Evolutionary conservation across 2,888 invertebrate genomes (phyloP), one percentile per base, ranked within the genome.

Genomic region (Cerceris ruficornis): DNA sequence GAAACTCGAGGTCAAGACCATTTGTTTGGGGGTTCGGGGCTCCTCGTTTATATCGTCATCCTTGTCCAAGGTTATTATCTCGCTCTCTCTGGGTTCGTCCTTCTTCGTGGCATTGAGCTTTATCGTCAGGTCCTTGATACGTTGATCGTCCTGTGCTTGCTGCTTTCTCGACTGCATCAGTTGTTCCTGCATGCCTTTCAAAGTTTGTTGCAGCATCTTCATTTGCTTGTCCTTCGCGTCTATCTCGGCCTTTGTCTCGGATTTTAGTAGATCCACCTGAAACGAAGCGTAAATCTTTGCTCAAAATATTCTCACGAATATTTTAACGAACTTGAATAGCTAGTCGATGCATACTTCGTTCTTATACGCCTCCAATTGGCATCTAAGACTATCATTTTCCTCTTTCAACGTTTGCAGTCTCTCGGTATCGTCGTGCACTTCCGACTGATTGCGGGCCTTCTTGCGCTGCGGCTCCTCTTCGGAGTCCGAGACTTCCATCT

Each of bases 361-460:
- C 92, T 98, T 98, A 90, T 97, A 98, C 0, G 98, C 98, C 92
- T 98, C 98, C 88, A 98, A 92, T 93, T 98, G 97, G 92, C 98
- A 98, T 77, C 96, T 95, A 43, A 98, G 93, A 84, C 96, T 96
- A 88, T 98, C 98, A 90, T 98, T 98, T 91, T 98, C 98, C 78
- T 97, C 96, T 95, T 96, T 93, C 7, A 94, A 86, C 49, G 75
- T 75, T 71, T 89, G 92, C 82, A 90, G 77, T 80, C 84, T 90
- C 76, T 92, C 92, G 1, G 84, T 77, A 54, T 90, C 90, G 9
- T 91, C 90, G 62, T 84, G 86, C 43, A 81, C 70, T 61, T 92
- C 89, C 60, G 88, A 66, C 43, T 89, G 87, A 64, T 76, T 81
- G 14, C 90, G 86, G 54, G 83, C 4, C 75, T 92, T 92, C 82